A percentile compares a stretch with the other conserved stretches of the same genome.
These are phyloP conservation scores for Strigamia crassipes DNA, from an alignment of 2,888 invertebrate species.

Conservation along the genomic window DNA sequence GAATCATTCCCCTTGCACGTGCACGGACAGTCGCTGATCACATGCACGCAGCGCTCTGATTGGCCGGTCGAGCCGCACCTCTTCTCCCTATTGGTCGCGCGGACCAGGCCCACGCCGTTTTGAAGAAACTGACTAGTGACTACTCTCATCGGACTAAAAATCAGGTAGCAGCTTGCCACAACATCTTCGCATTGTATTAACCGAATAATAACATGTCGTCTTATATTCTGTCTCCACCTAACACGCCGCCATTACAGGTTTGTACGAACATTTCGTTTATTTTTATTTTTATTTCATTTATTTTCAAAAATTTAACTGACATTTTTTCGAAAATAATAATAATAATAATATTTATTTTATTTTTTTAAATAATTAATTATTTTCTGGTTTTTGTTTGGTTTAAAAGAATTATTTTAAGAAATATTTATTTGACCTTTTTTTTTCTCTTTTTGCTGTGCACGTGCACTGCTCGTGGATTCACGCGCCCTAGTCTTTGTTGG, in stretches of 20 bases:
- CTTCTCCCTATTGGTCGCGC: conserved; percentile 66
- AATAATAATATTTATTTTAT: too few relatives aligned
- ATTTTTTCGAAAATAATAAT: too few relatives aligned
- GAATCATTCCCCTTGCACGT: conserved; percentile 50
- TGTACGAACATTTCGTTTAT: not conserved
- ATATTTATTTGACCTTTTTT: not conserved
- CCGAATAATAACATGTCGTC: conserved; percentile 49
- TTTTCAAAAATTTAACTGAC: not conserved
- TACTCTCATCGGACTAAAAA: not conserved
- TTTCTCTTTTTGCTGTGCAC: not conserved
- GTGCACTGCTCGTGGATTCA: not conserved
- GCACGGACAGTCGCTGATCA: conserved; percentile 49
- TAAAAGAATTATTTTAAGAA: too few relatives aligned
- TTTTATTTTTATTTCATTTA: not conserved
- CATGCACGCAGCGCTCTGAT: conserved; percentile 60
- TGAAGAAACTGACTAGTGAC: not conserved
- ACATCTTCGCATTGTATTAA: not conserved
- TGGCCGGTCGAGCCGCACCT: conserved; percentile 74
- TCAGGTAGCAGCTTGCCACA: not conserved
- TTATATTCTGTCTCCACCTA: conserved; percentile 69
- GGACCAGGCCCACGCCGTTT: not conserved
- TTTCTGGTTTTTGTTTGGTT: not conserved
- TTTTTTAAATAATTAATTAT: not conserved
- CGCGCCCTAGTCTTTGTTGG: conserved; percentile 61
- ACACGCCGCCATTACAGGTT: conserved; percentile 69